phyloP scores from a whole-genome alignment of 1,140 invertebrate genomes.

The Prorops nasuta region DNA sequence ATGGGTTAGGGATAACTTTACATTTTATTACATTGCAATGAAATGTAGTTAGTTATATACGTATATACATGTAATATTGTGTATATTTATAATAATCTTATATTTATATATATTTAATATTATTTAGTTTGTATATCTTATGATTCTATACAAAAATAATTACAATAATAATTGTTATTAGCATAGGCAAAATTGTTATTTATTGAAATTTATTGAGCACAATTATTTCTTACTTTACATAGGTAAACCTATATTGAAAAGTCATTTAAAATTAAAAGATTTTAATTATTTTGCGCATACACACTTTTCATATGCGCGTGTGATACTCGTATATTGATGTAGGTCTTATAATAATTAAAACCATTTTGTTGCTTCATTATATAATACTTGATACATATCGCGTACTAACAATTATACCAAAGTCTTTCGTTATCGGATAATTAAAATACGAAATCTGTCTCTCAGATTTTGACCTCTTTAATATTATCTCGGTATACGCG shows the following conservation, averaged over 20 bases:
- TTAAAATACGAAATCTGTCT: constrained; percentile 35
- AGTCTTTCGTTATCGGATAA: constrained; percentile 31
- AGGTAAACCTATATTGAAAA: constrained; percentile 39
- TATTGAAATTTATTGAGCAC: constrained; percentile 45
- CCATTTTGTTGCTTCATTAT: constrained; percentile 31
- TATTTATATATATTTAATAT: constrained; percentile 14
- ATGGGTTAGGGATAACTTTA: too few relatives aligned
- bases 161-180: constrained; percentile 33
- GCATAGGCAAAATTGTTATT: constrained; percentile 43
- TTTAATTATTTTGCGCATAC: constrained; percentile 22
- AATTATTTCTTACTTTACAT: constrained; percentile 38
- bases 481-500: too few relatives aligned
- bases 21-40: too few relatives aligned
- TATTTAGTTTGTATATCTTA: constrained; percentile 14
- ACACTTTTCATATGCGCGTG: constrained; percentile 25
- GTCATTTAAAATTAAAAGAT: constrained; percentile 37
- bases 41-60: too few relatives aligned
- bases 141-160: constrained; percentile 26
- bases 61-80: too few relatives aligned
- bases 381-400: too few relatives aligned
- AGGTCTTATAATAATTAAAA: constrained; percentile 32
- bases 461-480: constrained; percentile 28
- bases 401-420: constrained; percentile 35
- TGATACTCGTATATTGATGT: constrained; percentile 28
- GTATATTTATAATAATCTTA: too few relatives aligned